Evolutionary conservation across 1,140 invertebrate genomes (phyloP).

Genomic region (Euschistus heros): DNA sequence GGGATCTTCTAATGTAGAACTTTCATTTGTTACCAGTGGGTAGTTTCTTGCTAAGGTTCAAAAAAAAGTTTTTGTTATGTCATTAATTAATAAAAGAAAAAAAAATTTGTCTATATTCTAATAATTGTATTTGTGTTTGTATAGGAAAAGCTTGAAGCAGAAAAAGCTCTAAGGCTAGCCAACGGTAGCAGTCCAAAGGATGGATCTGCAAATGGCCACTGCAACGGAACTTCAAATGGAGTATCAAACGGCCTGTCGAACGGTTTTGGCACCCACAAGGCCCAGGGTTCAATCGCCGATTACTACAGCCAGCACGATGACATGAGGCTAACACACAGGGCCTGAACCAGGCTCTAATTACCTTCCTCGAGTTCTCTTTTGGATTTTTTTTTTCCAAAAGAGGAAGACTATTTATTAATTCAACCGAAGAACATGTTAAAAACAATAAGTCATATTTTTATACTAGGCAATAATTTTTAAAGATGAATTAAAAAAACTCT

Average conservation of each 20-base stretch:
- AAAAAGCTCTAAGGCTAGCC: too few relatives aligned
- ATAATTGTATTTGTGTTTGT: too few relatives aligned
- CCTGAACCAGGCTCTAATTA: background rate
- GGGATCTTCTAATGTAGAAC: too few relatives aligned
- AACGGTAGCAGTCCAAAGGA: too few relatives aligned
- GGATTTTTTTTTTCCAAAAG: background rate
- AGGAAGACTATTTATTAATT: background rate
- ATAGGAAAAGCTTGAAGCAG: too few relatives aligned
- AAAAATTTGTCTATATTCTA: too few relatives aligned
- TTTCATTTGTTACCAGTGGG: too few relatives aligned
- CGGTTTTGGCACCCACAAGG: background rate
- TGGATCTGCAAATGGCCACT: background rate
- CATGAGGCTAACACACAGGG: conserved; percentile 12
- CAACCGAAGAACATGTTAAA: background rate
- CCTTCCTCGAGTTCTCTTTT: background rate
- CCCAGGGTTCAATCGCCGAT: background rate
- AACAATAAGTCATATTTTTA: background rate
- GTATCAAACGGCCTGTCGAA: background rate
- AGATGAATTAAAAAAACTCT: too few relatives aligned
- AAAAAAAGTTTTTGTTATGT: too few relatives aligned
- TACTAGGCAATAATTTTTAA: background rate
- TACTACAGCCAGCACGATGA: conserved; percentile 1
- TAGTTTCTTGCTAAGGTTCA: too few relatives aligned
- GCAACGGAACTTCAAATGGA: background rate
- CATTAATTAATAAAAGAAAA: too few relatives aligned